Conservation (phyloP, 2,797 vertebrate genomes). For the Limnodromus scolopaceus region DNA sequence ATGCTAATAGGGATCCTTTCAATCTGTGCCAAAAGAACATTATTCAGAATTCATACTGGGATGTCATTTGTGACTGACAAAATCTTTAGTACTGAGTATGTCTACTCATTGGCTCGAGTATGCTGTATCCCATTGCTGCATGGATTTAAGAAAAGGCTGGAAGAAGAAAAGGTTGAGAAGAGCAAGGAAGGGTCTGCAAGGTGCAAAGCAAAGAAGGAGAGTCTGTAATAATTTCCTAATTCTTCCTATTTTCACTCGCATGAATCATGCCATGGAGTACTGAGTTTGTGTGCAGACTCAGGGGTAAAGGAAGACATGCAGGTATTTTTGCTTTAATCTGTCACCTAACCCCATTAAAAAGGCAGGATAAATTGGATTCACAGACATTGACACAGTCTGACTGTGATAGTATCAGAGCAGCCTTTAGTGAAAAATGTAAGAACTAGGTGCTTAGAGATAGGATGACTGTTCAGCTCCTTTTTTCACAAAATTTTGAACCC, state of each 20-base stretch:
- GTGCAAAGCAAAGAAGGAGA: neutral
- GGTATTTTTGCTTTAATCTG: neutral
- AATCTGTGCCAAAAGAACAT: neutral
- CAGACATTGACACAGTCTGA: neutral
- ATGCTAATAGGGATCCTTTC: constrained; percentile 2
- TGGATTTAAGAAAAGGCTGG: neutral
- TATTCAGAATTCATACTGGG: neutral
- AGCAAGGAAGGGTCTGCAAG: neutral
- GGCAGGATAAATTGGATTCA: neutral
- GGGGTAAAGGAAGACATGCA: neutral
- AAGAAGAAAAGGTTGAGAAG: neutral
- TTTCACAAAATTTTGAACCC: neutral
- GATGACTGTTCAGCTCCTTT: neutral
- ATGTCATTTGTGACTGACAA: neutral
- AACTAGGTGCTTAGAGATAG: neutral
- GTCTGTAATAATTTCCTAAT: neutral
- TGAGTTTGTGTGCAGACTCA: neutral
- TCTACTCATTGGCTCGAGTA: neutral
- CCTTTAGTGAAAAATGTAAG: neutral
- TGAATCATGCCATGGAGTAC: neutral
- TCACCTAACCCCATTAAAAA: neutral
- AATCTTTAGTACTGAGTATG: neutral
- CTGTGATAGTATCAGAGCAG: neutral
- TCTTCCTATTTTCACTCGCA: neutral
- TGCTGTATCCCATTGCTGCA: neutral